A percentile compares a stretch with the other conserved stretches of the same genome.
Evolutionary conservation across 2,113 vertebrate species (phyloP).

Genomic region (Chaetops frenatus): DNA sequence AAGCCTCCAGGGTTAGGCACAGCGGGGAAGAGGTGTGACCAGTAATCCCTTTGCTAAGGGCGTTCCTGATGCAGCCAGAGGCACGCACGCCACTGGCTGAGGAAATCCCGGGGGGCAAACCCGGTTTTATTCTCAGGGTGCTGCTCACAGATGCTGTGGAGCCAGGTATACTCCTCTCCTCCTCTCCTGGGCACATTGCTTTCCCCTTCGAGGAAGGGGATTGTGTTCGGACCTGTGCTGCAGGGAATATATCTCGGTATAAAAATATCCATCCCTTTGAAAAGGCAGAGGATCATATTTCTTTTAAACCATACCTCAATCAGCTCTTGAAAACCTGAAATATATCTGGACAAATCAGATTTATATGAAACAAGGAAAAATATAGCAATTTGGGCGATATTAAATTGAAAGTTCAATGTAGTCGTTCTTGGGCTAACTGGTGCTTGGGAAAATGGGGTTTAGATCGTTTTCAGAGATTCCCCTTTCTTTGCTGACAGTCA

Average conservation of each 20-base stretch:
- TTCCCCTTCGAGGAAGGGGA: not conserved
- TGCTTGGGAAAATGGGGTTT: not conserved
- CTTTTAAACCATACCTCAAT: not conserved
- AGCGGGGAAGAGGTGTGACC: not conserved
- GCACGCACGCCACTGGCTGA: not conserved
- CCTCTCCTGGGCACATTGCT: not conserved
- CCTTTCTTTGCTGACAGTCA: not conserved
- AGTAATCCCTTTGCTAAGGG: not conserved
- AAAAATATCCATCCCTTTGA: not conserved
- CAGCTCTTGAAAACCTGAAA: not conserved
- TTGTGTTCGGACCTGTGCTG: not conserved
- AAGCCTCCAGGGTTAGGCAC: conserved; percentile 20
- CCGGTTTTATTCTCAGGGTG: not conserved
- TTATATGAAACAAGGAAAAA: not conserved
- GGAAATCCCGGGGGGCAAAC: not conserved
- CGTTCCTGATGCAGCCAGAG: not conserved
- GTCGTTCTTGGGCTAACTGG: not conserved
- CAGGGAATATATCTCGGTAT: not conserved
- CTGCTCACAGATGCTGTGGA: not conserved
- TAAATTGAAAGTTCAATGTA: not conserved
- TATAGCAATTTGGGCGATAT: not conserved
- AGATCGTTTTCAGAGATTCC: not conserved
- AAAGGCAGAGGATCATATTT: not conserved
- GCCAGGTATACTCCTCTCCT: not conserved
- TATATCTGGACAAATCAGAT: not conserved